phyloP scores from a whole-genome alignment of 2,888 invertebrate genomes.

The Agonopterix subpropinquella region DNA sequence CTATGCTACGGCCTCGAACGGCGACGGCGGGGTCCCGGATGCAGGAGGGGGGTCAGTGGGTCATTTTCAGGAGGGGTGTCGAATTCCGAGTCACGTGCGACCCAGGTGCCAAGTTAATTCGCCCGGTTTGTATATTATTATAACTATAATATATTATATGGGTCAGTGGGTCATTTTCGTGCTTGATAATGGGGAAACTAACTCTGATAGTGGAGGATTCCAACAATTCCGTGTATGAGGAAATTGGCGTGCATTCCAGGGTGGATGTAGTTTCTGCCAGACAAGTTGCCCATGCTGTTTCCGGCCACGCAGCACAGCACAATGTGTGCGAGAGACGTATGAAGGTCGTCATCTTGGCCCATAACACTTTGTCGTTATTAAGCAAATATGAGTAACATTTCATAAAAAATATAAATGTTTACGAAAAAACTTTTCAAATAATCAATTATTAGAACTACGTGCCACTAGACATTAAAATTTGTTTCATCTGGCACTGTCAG shows the following conservation, averaged over 20 bases:
- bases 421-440: neutral
- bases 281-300: constrained; percentile 30
- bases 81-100: too few species aligned
- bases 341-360: constrained; percentile 40
- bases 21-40: too few species aligned
- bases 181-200: constrained; percentile 13
- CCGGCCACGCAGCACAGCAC: constrained; percentile 49
- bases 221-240: constrained; percentile 53
- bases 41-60: too few species aligned
- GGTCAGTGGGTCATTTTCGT: too few species aligned
- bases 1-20: too few species aligned
- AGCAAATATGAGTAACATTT: neutral
- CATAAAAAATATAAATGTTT: neutral
- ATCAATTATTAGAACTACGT: neutral
- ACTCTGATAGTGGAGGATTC: constrained; percentile 53
- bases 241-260: constrained; percentile 61
- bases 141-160: too few species aligned
- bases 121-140: too few species aligned
- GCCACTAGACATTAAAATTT: too few species aligned
- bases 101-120: too few species aligned
- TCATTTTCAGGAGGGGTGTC: too few species aligned
- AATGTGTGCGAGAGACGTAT: constrained; percentile 48
- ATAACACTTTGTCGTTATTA: constrained; percentile 25
- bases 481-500: too few species aligned
- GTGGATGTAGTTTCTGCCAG: constrained; percentile 36